Percentiles rank a stretch among this genome's conserved stretches.
phyloP scores from a whole-genome alignment of 2,888 invertebrate genomes.

The Pilophorus perplexus region DNA sequence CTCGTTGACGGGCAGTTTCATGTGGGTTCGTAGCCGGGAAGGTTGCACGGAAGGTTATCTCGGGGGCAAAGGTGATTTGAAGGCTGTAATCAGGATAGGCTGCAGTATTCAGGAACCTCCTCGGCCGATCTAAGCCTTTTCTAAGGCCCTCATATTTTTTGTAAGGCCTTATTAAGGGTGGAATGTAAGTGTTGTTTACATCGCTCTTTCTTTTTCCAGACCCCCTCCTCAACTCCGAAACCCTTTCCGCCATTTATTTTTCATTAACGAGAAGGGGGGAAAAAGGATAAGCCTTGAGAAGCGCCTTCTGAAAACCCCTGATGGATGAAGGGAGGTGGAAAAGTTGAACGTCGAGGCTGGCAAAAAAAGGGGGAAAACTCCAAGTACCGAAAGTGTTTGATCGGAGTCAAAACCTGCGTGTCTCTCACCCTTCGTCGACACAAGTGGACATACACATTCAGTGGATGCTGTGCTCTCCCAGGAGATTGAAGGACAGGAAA shows the following conservation, averaged over 20 bases:
- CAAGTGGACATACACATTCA: too few relatives aligned
- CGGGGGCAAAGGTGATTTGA: conserved; percentile 21
- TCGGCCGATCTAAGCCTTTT: conserved; percentile 30
- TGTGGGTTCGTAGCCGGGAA: not conserved
- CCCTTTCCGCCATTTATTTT: conserved; percentile 24
- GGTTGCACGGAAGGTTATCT: not conserved
- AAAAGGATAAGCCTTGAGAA: not conserved
- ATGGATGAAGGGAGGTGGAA: too few relatives aligned
- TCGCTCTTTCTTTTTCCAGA: too few relatives aligned
- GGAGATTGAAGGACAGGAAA: too few relatives aligned
- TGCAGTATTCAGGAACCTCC: conserved; percentile 27
- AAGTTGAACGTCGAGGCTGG: too few relatives aligned
- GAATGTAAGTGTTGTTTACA: conserved; percentile 34
- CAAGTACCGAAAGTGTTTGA: too few relatives aligned
- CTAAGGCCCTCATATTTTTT: conserved; percentile 38
- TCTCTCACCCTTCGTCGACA: too few relatives aligned
- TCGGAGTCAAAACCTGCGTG: too few relatives aligned
- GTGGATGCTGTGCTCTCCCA: too few relatives aligned
- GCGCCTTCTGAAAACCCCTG: not conserved
- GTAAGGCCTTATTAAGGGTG: conserved; percentile 19
- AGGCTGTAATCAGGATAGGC: conserved; percentile 25
- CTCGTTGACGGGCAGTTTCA: too few relatives aligned
- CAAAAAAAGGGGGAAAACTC: too few relatives aligned
- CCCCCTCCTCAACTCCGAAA: too few relatives aligned
- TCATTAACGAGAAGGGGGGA: conserved; percentile 19